Evolutionary conservation across 2,888 invertebrate species (phyloP).

Genomic region (Odontocerum albicorne): DNA sequence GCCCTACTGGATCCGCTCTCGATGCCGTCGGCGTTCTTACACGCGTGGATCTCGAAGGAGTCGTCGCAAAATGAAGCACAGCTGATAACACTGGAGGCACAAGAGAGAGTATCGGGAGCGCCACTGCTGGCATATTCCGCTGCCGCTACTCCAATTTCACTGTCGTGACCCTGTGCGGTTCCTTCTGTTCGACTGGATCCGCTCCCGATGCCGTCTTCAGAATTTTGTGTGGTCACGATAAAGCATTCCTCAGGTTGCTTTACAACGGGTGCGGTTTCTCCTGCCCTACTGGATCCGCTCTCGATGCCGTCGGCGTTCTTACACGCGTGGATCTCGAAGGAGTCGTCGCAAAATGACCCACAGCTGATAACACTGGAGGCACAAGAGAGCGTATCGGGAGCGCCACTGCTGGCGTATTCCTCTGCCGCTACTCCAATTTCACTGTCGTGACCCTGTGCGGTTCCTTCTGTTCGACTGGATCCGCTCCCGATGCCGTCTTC

Average conservation of each 20-base stretch:
- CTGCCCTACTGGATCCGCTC: neutral
- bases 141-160: conserved; percentile 73
- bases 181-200: neutral
- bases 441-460: conserved; percentile 75
- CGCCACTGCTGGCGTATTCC: conserved; percentile 68
- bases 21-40: neutral
- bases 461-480: neutral
- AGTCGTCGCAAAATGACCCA: conserved; percentile 71
- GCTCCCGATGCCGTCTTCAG: no score
- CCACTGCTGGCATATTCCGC: conserved; percentile 71
- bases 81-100: conserved; percentile 77
- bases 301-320: neutral
- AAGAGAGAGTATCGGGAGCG: conserved; percentile 66
- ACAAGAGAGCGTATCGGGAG: conserved; percentile 67
- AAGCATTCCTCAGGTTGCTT: no score
- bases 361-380: conserved; percentile 79
- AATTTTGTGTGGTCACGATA: no score
- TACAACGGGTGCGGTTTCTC: neutral
- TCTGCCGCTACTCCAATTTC: conserved; percentile 73
- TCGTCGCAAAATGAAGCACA: conserved; percentile 74
- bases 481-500: no score
- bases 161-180: conserved; percentile 72
- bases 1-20: neutral
- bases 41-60: conserved; percentile 40
- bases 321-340: conserved; percentile 37